Base-by-base conservation (phyloP, 2,888 invertebrate species). In the Nematopogon swammerdamellus region DNA sequence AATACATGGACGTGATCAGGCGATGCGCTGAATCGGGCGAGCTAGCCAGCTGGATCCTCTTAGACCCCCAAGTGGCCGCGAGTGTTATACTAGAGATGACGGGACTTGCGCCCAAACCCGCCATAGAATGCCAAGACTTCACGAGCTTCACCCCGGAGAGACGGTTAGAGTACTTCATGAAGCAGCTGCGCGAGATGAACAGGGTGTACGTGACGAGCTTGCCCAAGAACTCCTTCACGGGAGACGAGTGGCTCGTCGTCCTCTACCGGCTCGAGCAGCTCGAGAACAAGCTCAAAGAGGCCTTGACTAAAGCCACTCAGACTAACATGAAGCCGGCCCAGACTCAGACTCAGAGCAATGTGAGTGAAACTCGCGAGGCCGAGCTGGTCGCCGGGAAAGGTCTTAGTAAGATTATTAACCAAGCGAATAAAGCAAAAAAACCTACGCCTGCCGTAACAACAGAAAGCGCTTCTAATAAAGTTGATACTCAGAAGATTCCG, bases 201-300 rank as follows among this genome's bases (percentile, higher is more conserved):
- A 64, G 60, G 25, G 56, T 62, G 1, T 79, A 72, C 48, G 71
- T 79, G 66, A 63, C 66, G n/a, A 67, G 67, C 0, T 56, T 80
- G 14, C 72, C 77, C 0, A 75, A 71, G 52, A 66, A 67, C 14
- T 62, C 59, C 0, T 50, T 77, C 0, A 64, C 68, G 0, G 72
- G 72, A 0, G 75, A 77, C 50, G 77, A 80, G 16, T 80, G 79
- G 80, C 46, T 80, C 1, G 68, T 76, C 0, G 67, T 75, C 61
- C 45, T 80, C 3, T 75, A 71, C 36, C 67, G 65, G 43, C 43
- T 79, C 30, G 77, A 80, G 52, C 66, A 72, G 30, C 56, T 68
- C 0, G 77, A 77, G 17, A 60, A 58, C 0, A 71, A 64, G 44
- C 51, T 79, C 1, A 72, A 65, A 51, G 70, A 68, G 0, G 61